phyloP scores from a whole-genome alignment of 2,113 vertebrate species.

The Microtus ochrogaster region DNA sequence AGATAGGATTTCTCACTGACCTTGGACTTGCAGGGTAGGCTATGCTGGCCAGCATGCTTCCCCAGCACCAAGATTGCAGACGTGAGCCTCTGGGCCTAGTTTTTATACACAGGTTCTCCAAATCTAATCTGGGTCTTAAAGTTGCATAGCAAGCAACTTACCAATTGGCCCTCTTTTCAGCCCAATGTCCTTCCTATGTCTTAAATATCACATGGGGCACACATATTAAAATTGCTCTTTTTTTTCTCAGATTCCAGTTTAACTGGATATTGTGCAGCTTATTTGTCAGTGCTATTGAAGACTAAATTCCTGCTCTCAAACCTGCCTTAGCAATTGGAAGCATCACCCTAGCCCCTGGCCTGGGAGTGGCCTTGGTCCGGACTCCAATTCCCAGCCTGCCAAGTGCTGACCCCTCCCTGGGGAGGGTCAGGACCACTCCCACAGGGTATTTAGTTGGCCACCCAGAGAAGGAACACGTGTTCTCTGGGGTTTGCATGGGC shows the following conservation, averaged over 20 bases:
- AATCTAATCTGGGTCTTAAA: not conserved
- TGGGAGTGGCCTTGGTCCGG: too few species aligned
- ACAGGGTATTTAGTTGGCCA: too few species aligned
- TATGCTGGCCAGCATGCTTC: not conserved
- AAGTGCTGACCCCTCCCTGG: too few species aligned
- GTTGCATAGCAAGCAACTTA: not conserved
- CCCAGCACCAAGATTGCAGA: not conserved
- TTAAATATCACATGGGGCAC: not conserved
- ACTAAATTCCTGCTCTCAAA: not conserved
- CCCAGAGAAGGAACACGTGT: too few species aligned
- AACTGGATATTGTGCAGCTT: not conserved
- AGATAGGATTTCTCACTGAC: not conserved
- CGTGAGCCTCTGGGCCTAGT: too few species aligned
- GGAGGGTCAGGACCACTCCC: too few species aligned
- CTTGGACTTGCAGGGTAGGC: not conserved
- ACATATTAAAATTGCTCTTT: conserved; percentile 18
- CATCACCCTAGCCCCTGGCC: too few species aligned
- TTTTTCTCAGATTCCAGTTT: conserved; percentile 20
- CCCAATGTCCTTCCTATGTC: not conserved
- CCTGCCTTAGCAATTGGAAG: not conserved
- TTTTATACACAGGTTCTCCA: not conserved
- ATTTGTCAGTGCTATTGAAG: not conserved
- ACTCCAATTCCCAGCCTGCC: too few species aligned
- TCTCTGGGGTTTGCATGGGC: too few species aligned
- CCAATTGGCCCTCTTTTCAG: not conserved